Evolutionary conservation across 2,888 invertebrate species (phyloP).

Genomic region (Tachina grossa): DNA sequence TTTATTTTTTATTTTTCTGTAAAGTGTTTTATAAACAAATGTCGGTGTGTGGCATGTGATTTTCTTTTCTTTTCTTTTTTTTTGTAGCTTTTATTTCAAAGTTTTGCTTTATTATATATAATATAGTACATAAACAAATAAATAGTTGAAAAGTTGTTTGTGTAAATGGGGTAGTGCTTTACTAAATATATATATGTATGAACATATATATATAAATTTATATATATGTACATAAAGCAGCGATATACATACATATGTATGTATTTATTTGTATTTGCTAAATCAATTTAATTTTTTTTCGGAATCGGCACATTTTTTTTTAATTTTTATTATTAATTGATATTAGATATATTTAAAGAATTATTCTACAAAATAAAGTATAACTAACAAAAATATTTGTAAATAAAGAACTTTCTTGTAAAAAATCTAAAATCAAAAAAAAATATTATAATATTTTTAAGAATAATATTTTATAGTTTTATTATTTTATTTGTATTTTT

Average conservation of each 20-base stretch:
- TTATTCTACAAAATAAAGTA: constrained; percentile 53
- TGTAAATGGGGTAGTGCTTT: constrained; percentile 30
- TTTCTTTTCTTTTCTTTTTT: constrained; percentile 7
- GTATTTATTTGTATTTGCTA: constrained; percentile 15
- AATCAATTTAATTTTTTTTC: constrained; percentile 35
- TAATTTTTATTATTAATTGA: constrained; percentile 34
- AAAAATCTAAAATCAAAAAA: constrained; percentile 32
- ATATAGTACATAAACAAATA: constrained; percentile 49
- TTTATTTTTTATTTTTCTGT: constrained; percentile 36
- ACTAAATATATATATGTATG: constrained; percentile 32
- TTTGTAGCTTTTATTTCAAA: constrained; percentile 44
- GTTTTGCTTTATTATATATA: constrained; percentile 33
- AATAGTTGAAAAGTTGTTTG: constrained; percentile 34
- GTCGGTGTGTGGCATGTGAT: constrained; percentile 36
- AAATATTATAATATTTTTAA: constrained; percentile 30
- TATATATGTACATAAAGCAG: constrained; percentile 48
- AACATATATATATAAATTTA: constrained; percentile 4
- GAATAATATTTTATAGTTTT: constrained; percentile 34
- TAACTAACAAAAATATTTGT: constrained; percentile 21
- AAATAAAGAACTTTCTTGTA: constrained; percentile 46
- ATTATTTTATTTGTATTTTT: background rate
- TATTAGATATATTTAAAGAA: constrained; percentile 48
- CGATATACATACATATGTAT: constrained; percentile 1
- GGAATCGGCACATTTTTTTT: constrained; percentile 22
- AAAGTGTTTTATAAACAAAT: constrained; percentile 58